A percentile compares a stretch with the other conserved stretches of the same genome.
Conservation (phyloP, 1,140 invertebrate genomes). For the Diabrotica undecimpunctata region DNA sequence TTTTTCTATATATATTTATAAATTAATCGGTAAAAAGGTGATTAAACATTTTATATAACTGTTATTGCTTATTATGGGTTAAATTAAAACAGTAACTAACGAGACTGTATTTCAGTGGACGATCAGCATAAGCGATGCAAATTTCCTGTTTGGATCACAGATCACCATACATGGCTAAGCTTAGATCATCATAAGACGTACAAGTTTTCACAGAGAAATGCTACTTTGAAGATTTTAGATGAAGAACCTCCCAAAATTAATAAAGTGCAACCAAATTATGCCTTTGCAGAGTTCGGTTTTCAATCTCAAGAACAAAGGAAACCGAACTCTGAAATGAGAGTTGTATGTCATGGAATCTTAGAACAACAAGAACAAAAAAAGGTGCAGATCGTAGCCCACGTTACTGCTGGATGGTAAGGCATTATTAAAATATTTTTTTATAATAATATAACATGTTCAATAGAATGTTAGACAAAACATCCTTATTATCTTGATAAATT, state of each 20-base stretch:
- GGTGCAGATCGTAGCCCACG: conserved; percentile 66
- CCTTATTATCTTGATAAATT: no score
- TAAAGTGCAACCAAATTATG: conserved; percentile 37
- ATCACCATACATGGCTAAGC: conserved; percentile 74
- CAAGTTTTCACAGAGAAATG: conserved; percentile 70
- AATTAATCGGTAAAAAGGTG: no score
- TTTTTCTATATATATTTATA: no score
- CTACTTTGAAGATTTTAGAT: conserved; percentile 61
- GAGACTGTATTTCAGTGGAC: conserved; percentile 45
- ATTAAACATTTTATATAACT: neutral
- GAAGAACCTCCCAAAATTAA: conserved; percentile 39
- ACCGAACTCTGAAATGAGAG: conserved; percentile 54
- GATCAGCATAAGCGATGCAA: conserved; percentile 63
- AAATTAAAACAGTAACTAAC: neutral
- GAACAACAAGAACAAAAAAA: conserved; percentile 57
- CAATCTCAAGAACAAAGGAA: conserved; percentile 49
- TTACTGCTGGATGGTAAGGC: conserved; percentile 71
- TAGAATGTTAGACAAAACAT: no score
- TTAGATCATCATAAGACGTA: conserved; percentile 70
- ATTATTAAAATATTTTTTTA: neutral
- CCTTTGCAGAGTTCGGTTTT: conserved; percentile 43
- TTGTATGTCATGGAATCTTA: conserved; percentile 66
- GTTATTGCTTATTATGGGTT: neutral
- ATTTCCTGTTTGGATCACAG: conserved; percentile 72
- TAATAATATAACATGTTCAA: no score